Base-by-base conservation (phyloP, 2,797 vertebrate genomes). In the Pterois miles region DNA sequence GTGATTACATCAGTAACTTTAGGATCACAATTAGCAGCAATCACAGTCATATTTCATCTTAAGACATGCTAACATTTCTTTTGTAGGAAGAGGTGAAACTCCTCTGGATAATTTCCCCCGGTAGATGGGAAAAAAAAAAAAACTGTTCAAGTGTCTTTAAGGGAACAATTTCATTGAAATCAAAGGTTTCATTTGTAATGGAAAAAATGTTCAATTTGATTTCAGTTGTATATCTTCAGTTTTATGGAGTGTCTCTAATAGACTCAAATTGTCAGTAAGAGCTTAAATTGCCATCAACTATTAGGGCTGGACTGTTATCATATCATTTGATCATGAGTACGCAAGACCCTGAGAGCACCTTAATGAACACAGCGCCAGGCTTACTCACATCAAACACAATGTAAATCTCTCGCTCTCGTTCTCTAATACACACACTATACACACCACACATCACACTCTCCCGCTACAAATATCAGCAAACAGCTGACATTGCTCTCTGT, bases 401-500 rank as follows among this genome's bases (percentile, higher is more conserved):
- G 83, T 72, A 83, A 86, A 91, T 80, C 65, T 74, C 59, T 56
- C 36, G 76, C 52, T 43, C 60, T 75, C 25, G 0, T n/a, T 64
- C 23, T 58, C 27, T 8, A 50, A 50, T 70, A 60, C 77, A 74
- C 71, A 40, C 43, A 65, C 23, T 6, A 48, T 12, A 27, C 69
- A 38, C 65, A 64, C 50, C 59, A 60, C 56, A 74, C 71, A 69
- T 81, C 72, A 72, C 73, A 73, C 66, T 54, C 48, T 71, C 69
- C 27, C 67, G 31, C 65, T 76, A 76, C 86, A 90, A 86, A 86
- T 84, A 88, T 72, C 36, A 66, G 76, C 83, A 93, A 93, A 92
- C 83, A 89, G 91, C 92, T 92, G 90, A 93, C 90, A 77, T 76
- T 76, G 89, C 91, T 90, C 79, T 87, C 78, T 78, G 84, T 71